Evolutionary conservation across 2,888 invertebrate species (phyloP).

Genomic region (Agelastica alni): DNA sequence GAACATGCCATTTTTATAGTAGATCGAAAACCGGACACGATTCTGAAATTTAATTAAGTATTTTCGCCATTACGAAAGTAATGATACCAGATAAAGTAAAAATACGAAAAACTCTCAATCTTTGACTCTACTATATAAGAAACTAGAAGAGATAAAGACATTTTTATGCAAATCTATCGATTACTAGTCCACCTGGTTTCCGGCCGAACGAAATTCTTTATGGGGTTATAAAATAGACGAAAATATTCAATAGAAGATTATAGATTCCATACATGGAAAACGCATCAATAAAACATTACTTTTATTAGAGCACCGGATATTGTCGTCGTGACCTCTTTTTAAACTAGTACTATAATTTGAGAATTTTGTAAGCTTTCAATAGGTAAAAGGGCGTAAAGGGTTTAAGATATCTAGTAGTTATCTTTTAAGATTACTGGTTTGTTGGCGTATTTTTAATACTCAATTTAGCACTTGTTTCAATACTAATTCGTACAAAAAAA

Average conservation of each 20-base stretch:
- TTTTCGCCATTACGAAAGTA: no score
- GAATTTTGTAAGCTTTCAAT: no score
- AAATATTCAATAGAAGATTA: constrained; percentile 20
- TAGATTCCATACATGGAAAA: constrained; percentile 23
- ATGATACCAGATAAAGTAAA: no score
- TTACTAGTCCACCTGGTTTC: constrained; percentile 36
- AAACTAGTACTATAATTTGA: constrained; percentile 4
- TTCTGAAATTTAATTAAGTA: no score
- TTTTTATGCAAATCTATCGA: constrained; percentile 35
- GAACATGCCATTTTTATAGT: no score
- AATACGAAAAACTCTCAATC: no score
- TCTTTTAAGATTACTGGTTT: background rate
- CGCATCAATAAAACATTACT: constrained; percentile 21
- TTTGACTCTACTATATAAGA: no score
- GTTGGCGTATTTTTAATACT: no score
- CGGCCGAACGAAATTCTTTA: constrained; percentile 27
- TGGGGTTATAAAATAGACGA: constrained; percentile 27
- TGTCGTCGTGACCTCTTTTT: constrained; percentile 8
- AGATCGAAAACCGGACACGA: no score
- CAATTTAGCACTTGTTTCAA: no score
- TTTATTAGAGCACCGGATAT: constrained; percentile 18
- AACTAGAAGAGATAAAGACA: constrained; percentile 15
- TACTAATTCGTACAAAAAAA: no score
- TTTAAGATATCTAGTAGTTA: constrained; percentile 12
- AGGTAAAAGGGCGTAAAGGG: constrained; percentile 9